Conservation (phyloP, 1,140 invertebrate genomes). For the Nephila pilipes region DNA sequence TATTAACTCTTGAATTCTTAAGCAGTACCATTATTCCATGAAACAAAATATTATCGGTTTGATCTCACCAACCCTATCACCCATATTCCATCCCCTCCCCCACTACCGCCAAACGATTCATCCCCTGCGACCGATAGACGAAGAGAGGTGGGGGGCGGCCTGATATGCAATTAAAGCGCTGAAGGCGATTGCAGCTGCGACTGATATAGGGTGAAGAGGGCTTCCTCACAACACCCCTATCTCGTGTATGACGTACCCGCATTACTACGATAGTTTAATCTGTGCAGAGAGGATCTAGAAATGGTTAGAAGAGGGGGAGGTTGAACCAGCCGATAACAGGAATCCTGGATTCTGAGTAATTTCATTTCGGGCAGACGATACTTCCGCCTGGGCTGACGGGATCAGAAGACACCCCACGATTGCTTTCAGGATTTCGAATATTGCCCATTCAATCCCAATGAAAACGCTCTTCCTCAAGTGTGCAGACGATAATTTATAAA, state of each 20-base stretch:
- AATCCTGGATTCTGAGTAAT: conserved; percentile 66
- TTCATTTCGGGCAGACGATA: conserved; percentile 56
- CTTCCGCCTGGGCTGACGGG: conserved; percentile 36
- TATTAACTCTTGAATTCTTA: not conserved
- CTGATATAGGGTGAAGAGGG: not conserved
- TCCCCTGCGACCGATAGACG: not conserved
- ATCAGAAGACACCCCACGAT: conserved; percentile 40
- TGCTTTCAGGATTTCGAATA: conserved; percentile 31
- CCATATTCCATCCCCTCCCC: not conserved
- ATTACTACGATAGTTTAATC: conserved; percentile 71
- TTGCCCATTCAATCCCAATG: conserved; percentile 37
- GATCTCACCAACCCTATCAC: conserved; percentile 19
- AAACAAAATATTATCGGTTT: conserved; percentile 11
- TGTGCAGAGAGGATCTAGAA: conserved; percentile 23
- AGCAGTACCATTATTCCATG: not conserved
- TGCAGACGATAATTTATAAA: conserved; percentile 59
- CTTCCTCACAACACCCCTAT: conserved; percentile 27
- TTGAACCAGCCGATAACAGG: conserved; percentile 40
- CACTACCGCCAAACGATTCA: not conserved
- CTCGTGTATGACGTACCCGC: conserved; percentile 58
- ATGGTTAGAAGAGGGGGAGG: not conserved
- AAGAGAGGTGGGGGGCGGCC: not conserved
- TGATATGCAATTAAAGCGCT: conserved; percentile 70
- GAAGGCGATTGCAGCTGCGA: conserved; percentile 64
- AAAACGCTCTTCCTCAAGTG: not conserved